These are phyloP conservation scores for Nasonia giraulti DNA, from an alignment of 1,140 invertebrate genomes.

Conservation along the genomic window DNA sequence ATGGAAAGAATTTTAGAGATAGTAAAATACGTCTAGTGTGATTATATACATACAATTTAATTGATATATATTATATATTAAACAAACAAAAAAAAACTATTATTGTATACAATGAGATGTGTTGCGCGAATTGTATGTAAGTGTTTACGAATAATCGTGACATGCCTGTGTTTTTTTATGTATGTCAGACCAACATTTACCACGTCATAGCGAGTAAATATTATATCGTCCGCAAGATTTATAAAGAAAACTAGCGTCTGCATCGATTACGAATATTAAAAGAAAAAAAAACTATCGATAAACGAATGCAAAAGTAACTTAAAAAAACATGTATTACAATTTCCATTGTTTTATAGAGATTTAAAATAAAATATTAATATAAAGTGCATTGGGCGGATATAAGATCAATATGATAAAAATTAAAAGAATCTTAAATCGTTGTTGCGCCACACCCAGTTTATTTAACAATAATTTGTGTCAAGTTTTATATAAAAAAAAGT, in stretches of 20 bases:
- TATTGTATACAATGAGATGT: conserved; percentile 31
- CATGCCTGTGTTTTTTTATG: conserved; percentile 50
- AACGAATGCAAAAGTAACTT: conserved; percentile 8
- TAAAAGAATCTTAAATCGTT: conserved; percentile 1
- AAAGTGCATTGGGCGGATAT: neutral
- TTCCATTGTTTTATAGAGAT: conserved; percentile 46
- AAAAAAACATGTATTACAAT: conserved; percentile 31
- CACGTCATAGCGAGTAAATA: conserved; percentile 30
- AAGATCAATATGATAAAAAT: conserved; percentile 8
- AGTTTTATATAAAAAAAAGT: conserved; percentile 18
- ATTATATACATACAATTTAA: conserved; percentile 42
- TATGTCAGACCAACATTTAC: conserved; percentile 49
- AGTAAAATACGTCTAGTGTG: conserved; percentile 25
- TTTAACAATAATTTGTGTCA: conserved; percentile 23
- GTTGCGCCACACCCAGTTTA: conserved; percentile 6
- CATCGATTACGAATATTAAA: neutral
- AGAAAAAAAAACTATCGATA: conserved; percentile 3
- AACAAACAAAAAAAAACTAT: conserved; percentile 15
- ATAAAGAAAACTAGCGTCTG: conserved; percentile 11
- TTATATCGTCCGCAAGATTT: conserved; percentile 46
- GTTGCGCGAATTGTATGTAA: conserved; percentile 38
- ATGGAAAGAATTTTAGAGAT: neutral
- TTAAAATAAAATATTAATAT: conserved; percentile 12
- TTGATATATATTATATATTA: conserved; percentile 22
- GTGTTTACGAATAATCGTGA: conserved; percentile 47